Conservation (phyloP, 2,797 vertebrate species). For the Leuciscus waleckii region DNA sequence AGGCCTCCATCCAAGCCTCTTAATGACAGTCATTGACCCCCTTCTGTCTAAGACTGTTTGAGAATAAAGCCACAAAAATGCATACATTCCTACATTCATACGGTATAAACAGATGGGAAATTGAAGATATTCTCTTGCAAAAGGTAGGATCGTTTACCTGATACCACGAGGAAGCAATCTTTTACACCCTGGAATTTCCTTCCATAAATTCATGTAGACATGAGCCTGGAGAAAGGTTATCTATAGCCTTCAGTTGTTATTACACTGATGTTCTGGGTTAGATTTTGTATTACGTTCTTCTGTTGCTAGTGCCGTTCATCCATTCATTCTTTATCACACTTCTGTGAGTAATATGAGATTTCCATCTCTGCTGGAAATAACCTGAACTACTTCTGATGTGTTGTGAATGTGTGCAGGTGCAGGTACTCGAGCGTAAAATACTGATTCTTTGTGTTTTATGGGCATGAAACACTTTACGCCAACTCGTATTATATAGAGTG, state of each 20-base stretch:
- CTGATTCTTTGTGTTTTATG: conserved; percentile 54
- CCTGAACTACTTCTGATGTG: conserved; percentile 49
- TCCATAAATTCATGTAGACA: conserved; percentile 16
- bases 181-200: conserved; percentile 21
- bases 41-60: conserved; percentile 64
- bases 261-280: conserved; percentile 15
- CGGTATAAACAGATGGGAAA: conserved; percentile 76
- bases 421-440: conserved; percentile 56
- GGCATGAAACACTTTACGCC: conserved; percentile 54
- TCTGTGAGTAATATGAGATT: conserved; percentile 53
- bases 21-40: conserved; percentile 68
- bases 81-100: conserved; percentile 71
- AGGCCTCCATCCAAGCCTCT: conserved; percentile 57
- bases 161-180: conserved; percentile 58
- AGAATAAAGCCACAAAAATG: conserved; percentile 75
- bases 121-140: conserved; percentile 59
- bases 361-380: conserved; percentile 54
- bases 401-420: conserved; percentile 60
- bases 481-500: conserved; percentile 48
- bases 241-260: not conserved
- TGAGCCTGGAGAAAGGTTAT: conserved; percentile 1
- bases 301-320: conserved; percentile 54
- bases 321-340: conserved; percentile 39
- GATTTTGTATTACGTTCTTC: conserved; percentile 45
- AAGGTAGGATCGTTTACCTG: conserved; percentile 56